phyloP scores from a whole-genome alignment of 2,113 vertebrate genomes.

The Aegotheles bennettii region DNA sequence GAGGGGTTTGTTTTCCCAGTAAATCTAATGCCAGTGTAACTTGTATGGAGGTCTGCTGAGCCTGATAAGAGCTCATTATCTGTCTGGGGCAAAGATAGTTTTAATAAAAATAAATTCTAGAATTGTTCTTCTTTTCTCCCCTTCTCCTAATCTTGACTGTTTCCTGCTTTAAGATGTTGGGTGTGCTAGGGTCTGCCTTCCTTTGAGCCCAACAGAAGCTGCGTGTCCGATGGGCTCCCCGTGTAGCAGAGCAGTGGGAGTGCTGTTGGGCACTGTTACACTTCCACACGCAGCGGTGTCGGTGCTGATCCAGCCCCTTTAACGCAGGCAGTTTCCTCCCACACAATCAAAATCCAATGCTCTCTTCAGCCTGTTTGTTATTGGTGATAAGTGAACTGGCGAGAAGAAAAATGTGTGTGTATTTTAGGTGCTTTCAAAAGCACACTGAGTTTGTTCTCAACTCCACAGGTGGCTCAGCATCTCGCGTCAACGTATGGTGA shows the following conservation, averaged over 20 bases:
- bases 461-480: conserved; percentile 84
- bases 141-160: background rate
- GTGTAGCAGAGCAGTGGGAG: background rate
- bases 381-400: background rate
- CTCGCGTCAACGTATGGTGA: conserved; percentile 79
- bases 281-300: background rate
- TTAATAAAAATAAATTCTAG: background rate
- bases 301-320: conserved; percentile 45
- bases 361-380: background rate
- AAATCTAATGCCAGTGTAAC: accelerated
- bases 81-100: background rate
- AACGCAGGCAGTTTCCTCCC: background rate
- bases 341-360: background rate
- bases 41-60: background rate
- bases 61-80: background rate
- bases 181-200: background rate
- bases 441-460: background rate
- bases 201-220: background rate
- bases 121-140: background rate
- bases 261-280: background rate
- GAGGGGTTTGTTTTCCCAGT: background rate
- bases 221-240: background rate
- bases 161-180: background rate
- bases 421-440: background rate
- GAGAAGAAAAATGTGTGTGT: background rate